Base-by-base conservation (phyloP, 1,140 invertebrate species). In the Formica exsecta region DNA sequence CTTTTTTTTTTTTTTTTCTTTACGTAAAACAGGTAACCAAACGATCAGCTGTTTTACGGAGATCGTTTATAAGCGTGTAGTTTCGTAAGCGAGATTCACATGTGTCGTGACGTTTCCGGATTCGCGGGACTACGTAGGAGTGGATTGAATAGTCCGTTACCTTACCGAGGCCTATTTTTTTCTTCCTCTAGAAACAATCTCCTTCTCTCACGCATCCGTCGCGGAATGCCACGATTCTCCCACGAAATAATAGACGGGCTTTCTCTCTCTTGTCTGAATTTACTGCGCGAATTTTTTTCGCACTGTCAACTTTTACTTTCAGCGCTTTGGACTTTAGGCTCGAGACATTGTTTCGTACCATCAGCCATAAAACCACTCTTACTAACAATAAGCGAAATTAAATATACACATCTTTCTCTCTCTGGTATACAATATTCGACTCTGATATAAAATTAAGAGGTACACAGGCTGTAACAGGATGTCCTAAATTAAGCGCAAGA, bases 91-190 rank as follows among this genome's bases (percentile, higher is more conserved):
- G 38, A 48, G 36, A 80, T 62, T 41, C 54, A 61, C 54, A 61
- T 22, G 25, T 81, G 73, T 77, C 81, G 25, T 59, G 54, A 2
- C 71, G 59, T 76, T 92, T 92, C 91, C 91, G 88, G 89, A 79
- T 79, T 76, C 80, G 44, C 73, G 65, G 66, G 62, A 74, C 74
- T 48, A 16, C 19, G 25, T 22, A 19, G 8, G 25, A 81, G 25
- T 57, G 64, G 36, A 36, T 29, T 57, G 41, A 38, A 32, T 41
- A n/a, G 75, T 79, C 62, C 16, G 75, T 80, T 80, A 70, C 29
- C 32, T 32, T 3, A 4, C 25, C 25, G 65, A 48, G 36, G 11
- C 41, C 75, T 80, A 80, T 86, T 86, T 86, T 59, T 79, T 68
- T 57, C 54, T 66, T 57, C 19, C 57, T 16, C 16, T 57, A 62